Percentiles rank a stretch among this genome's conserved stretches.
Evolutionary conservation across 92 coral and sea anemone genomes (phyloP).

Genomic region (Epizoanthus scotinus): DNA sequence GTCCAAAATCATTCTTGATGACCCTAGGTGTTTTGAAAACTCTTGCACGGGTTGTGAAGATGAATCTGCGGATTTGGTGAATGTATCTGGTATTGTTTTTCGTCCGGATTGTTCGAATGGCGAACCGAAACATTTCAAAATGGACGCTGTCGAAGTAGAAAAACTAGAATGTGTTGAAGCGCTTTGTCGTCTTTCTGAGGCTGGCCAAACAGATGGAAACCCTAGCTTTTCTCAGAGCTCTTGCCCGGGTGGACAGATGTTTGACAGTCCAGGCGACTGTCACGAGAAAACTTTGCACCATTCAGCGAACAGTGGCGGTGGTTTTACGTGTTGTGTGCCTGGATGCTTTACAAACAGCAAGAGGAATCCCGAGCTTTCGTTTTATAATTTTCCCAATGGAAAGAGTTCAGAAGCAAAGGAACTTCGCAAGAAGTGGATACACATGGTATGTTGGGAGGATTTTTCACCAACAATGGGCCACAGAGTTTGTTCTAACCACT

Average conservation of each 20-base stretch:
- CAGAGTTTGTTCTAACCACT: constrained; percentile 16
- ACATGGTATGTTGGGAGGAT: background rate
- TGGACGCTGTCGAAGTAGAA: constrained; percentile 21
- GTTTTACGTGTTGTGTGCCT: constrained; percentile 41
- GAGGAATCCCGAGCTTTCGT: constrained; percentile 49
- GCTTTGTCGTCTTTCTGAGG: constrained; percentile 28
- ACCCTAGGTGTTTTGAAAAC: background rate
- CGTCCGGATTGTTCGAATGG: no score
- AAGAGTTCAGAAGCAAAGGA: constrained; percentile 2
- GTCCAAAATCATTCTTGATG: no score
- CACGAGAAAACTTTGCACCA: no score
- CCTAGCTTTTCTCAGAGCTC: constrained; percentile 42
- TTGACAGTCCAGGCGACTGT: background rate
- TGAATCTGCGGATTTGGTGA: no score
- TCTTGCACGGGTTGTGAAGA: constrained; percentile 42
- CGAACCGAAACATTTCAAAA: constrained; percentile 16
- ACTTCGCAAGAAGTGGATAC: constrained; percentile 23
- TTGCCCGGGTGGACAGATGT: constrained; percentile 16
- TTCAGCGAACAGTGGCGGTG: constrained; percentile 14
- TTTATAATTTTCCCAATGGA: constrained; percentile 49
- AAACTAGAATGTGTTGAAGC: constrained; percentile 29
- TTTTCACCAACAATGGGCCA: constrained; percentile 31
- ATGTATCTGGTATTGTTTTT: no score
- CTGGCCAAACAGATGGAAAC: constrained; percentile 5
- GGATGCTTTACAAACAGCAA: constrained; percentile 50